Evolutionary conservation across 2,888 invertebrate genomes (phyloP), one percentile per base, ranked within the genome.

Genomic region (Zygaena filipendulae): DNA sequence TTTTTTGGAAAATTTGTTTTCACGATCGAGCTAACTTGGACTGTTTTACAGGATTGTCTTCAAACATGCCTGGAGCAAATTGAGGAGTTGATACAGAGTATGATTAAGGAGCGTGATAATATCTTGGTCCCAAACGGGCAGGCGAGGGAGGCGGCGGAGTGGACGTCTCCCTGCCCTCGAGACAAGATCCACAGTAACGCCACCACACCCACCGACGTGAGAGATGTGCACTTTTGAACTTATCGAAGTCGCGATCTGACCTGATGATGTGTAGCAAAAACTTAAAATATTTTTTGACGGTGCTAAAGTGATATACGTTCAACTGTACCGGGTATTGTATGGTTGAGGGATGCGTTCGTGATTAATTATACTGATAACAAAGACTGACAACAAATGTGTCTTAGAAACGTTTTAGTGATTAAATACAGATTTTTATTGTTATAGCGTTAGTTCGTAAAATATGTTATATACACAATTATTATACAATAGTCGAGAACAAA

Each of bases 121-220:
- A 48, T 49, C 39, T 45, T 54, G 27, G 63, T 45, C 77, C 64
- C 79, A 81, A 70, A 80, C 77, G 71, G 71, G 27, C 57, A 59
- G 51, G 49, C 67, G 50, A 58, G 64, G 56, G 74, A 68, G 59
- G 55, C 63, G 45, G 49, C 53, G 47, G 61, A 56, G 35, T 75
- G 79, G 75, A 74, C 72, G 38, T 74, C 80, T 21, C 74, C 74
- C 33, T 77, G 79, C 42, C 48, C 63, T 43, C 75, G 62, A 45
- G 77, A 75, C 69, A 82, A 83, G 62, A 84, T 85, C 42, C 87
- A 87, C 70, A 86, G 84, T 67, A 87, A 87, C 66, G 88, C 92
- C 45, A 86, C 87, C 45, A 91, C 92, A 29, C 91, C 92, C 47
- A 92, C 92, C 48, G 93, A 94, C 67, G 88, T 92, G 48, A 84